A percentile compares a stretch with the other conserved stretches of the same genome.
These are phyloP conservation scores for Heteronetta atricapilla DNA, from an alignment of 2,113 vertebrate species.

Conservation along the genomic window DNA sequence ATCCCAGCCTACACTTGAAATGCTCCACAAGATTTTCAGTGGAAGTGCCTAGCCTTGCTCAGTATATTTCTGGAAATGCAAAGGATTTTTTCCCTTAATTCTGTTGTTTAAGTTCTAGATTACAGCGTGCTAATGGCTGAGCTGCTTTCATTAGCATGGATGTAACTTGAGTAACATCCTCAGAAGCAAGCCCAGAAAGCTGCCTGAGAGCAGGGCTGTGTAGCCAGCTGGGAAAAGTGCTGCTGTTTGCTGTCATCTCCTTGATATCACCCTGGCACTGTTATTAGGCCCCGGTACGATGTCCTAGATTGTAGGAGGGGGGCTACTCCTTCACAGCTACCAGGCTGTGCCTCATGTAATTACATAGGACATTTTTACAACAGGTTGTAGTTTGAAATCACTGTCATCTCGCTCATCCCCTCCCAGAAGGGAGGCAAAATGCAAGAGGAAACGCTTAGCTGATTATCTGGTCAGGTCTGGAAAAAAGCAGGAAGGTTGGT, in stretches of 20 bases:
- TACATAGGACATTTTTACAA: neutral
- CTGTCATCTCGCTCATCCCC: neutral
- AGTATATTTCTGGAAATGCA: neutral
- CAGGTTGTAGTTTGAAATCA: neutral
- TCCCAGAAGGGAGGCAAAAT: neutral
- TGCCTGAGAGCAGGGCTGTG: neutral
- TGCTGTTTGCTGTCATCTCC: neutral
- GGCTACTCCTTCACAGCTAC: neutral
- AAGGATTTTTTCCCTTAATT: neutral
- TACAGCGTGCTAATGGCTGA: neutral
- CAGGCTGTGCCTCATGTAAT: neutral
- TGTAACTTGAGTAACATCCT: neutral
- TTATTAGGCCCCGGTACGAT: neutral
- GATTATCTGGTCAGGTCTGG: neutral
- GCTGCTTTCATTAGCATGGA: neutral
- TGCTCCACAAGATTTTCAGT: neutral
- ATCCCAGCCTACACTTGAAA: neutral
- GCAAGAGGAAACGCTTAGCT: neutral
- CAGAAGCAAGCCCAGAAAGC: neutral
- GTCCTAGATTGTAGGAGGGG: neutral
- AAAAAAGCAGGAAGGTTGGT: neutral
- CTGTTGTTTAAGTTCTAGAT: neutral
- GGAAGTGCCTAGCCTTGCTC: neutral
- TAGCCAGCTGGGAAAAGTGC: slow-evolving; percentile 12
- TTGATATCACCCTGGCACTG: neutral